Evolutionary conservation across 2,113 vertebrate species (phyloP), one percentile per base, ranked within the genome.

Genomic region (Amia ocellicauda): DNA sequence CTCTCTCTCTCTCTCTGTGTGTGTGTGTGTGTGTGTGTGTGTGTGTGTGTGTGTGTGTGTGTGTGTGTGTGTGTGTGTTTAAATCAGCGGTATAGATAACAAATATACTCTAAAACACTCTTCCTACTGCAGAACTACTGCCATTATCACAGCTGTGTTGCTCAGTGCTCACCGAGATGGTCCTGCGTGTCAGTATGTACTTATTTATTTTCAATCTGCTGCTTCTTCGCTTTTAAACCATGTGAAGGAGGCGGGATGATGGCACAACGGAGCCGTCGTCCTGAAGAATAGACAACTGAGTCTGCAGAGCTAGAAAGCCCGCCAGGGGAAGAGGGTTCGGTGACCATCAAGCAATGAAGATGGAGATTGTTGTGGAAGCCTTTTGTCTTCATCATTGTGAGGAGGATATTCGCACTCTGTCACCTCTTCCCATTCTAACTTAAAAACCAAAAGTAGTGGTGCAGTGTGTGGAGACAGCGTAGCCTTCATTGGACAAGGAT

Each of bases 201-300:
- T 36, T 36, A 7, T 36, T 36, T 36, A 20, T 40, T 41, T 58
- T 41, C 10, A 58, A 58, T 58, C 7, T 14, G 29, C 56, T 19
- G 14, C n/a, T 19, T 58, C 56, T 58, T 42, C 16, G 40, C 31
- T 58, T 41, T 19, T 31, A 23, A 58, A 58, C 29, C 17, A 23
- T 58, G 31, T 58, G 17, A 23, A 58, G 56, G n/a, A 58, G 31
- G 20, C 31, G 22, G 56, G 31, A 58, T 58, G 40, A 58, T 58
- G 9, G 40, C 56, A 13, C 54, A 36, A 7, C 9, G n/a, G 11
- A n/a, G 11, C 31, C 9, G 29, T 41, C 40, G 14, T 22, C 16
- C 22, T 19, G 11, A 29, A 22, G 22, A 40, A 22, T 1, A n/a
- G 4, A 13, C 8, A 22, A 41, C 36, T 40, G 56, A 58, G 56